phyloP scores from a whole-genome alignment of 2,797 vertebrate species.

The Microhierax caerulescens region DNA sequence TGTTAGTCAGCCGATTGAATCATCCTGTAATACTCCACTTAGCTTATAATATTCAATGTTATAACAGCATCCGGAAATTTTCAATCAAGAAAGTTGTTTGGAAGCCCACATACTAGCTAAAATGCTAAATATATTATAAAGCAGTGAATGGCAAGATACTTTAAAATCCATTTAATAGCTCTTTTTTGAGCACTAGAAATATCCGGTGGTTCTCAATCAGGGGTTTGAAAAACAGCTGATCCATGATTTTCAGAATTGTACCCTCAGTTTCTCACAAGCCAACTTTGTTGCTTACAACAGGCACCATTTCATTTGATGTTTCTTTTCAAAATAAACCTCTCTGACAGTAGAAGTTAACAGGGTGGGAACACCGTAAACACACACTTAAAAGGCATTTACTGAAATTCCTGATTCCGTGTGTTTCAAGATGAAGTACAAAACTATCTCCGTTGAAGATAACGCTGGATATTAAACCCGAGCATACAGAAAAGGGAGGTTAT shows the following conservation, averaged over 20 bases:
- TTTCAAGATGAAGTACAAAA: not conserved
- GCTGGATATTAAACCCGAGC: not conserved
- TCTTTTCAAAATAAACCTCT: constrained; percentile 14
- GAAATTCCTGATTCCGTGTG: not conserved
- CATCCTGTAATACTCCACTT: not conserved
- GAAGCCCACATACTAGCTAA: not conserved
- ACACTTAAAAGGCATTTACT: not conserved
- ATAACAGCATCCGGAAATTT: not conserved
- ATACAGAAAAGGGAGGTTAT: not conserved
- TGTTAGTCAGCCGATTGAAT: constrained; percentile 1
- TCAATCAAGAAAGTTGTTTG: constrained; percentile 16
- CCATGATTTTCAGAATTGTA: not conserved
- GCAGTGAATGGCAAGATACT: not conserved
- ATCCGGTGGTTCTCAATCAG: not conserved
- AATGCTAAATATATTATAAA: constrained; percentile 12
- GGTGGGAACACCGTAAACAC: not conserved
- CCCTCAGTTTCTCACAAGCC: not conserved
- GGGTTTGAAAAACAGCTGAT: constrained; percentile 8
- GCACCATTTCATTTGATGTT: not conserved
- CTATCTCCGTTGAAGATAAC: not conserved
- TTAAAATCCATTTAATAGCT: not conserved
- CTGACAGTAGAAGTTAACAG: not conserved
- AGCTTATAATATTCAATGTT: not conserved
- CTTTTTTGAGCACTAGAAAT: constrained; percentile 19
- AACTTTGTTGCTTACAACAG: not conserved